Percentiles rank a stretch among this genome's conserved stretches.
Conservation (phyloP, 2,888 invertebrate genomes). For the Oscheius sp. region DNA sequence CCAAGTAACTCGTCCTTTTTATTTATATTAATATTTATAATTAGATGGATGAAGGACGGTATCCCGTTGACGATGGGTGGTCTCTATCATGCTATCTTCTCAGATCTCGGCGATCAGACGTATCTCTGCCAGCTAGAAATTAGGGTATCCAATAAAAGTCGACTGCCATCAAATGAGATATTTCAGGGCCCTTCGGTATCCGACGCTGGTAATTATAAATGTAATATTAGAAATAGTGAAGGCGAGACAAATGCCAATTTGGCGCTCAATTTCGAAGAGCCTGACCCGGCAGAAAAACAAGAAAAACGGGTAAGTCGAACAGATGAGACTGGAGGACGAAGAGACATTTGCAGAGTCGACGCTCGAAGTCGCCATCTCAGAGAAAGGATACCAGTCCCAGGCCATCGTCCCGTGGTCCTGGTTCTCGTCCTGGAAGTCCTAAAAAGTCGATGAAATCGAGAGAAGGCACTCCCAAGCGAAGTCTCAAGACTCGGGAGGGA, state of each 20-base stretch:
- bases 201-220: slow-evolving; percentile 97
- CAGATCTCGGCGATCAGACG: slow-evolving; percentile 72
- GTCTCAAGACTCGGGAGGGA: slow-evolving; percentile 68
- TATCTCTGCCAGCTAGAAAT: slow-evolving; percentile 73
- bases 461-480: slow-evolving; percentile 56
- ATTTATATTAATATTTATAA: not conserved
- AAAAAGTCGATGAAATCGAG: slow-evolving; percentile 55
- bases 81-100: slow-evolving; percentile 69
- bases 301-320: slow-evolving; percentile 26
- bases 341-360: slow-evolving; percentile 34
- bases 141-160: slow-evolving; percentile 57
- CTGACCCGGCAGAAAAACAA: slow-evolving; percentile 61
- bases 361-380: slow-evolving; percentile 51
- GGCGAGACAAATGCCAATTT: slow-evolving; percentile 97
- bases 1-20: slow-evolving; percentile 42
- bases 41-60: slow-evolving; percentile 71
- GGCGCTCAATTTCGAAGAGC: slow-evolving; percentile 89
- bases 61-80: slow-evolving; percentile 67
- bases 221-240: slow-evolving; percentile 93
- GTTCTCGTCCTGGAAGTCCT: slow-evolving; percentile 55
- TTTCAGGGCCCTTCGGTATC: slow-evolving; percentile 89
- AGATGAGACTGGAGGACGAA: not conserved
- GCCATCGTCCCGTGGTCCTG: slow-evolving; percentile 58
- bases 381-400: slow-evolving; percentile 50
- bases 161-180: not conserved